Evolutionary conservation across 2,797 vertebrate genomes (phyloP).

Genomic region (Lates japonicus): DNA sequence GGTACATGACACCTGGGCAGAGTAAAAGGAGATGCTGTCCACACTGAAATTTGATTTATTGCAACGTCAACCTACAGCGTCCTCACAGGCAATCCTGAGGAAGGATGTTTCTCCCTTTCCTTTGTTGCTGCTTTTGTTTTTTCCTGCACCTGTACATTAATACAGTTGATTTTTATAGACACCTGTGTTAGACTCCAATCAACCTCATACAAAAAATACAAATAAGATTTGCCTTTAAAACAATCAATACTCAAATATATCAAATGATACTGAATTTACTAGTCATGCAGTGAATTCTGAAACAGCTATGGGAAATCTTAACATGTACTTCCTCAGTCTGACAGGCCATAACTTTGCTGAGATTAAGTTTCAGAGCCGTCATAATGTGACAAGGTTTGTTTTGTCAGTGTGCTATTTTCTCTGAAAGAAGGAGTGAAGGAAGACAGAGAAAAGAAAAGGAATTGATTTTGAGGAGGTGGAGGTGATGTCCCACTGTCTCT

Average conservation of each 20-base stretch:
- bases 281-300: neutral
- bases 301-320: neutral
- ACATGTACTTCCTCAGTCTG: neutral
- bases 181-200: neutral
- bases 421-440: neutral
- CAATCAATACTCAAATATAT: neutral
- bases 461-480: neutral
- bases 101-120: too few species aligned
- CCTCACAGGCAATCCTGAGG: too few species aligned
- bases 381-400: neutral
- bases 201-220: neutral
- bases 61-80: too few species aligned
- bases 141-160: too few species aligned
- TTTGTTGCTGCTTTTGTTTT: too few species aligned
- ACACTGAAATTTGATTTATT: too few species aligned
- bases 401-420: constrained; percentile 1
- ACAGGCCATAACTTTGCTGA: neutral
- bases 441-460: neutral
- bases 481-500: neutral
- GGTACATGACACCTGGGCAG: too few species aligned
- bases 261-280: neutral
- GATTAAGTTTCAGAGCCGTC: neutral
- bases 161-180: too few species aligned
- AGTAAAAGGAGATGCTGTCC: too few species aligned
- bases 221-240: neutral